Percentiles rank a stretch among this genome's conserved stretches.
phyloP scores from a whole-genome alignment of 2,888 invertebrate genomes.

The Bruchidius siliquastri region DNA sequence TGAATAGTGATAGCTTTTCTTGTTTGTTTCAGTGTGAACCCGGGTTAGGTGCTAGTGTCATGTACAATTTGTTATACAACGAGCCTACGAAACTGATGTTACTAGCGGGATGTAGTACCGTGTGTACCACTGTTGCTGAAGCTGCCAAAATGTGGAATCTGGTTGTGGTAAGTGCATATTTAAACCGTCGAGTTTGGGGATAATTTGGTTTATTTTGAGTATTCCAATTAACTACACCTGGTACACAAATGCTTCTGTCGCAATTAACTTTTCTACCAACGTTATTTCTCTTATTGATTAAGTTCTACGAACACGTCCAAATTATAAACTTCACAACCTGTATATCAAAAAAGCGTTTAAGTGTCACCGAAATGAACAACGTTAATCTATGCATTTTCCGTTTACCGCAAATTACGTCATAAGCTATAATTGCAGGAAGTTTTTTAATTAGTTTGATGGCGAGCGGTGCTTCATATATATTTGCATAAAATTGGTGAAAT shows the following conservation, averaged over 20 bases:
- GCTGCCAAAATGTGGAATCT: conserved; percentile 99
- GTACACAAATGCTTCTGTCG: too few species aligned
- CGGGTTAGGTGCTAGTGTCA: conserved; percentile 94
- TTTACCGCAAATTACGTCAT: background rate
- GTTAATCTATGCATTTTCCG: background rate
- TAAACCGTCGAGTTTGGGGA: too few species aligned
- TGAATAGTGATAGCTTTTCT: too few species aligned
- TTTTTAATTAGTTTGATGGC: background rate
- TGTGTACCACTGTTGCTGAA: conserved; percentile 98
- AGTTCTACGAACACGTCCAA: too few species aligned
- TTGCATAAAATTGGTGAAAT: background rate
- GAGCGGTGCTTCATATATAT: background rate
- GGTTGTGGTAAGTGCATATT: conserved; percentile 78
- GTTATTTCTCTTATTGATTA: background rate
- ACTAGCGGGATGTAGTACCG: conserved; percentile 95
- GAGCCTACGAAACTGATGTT: conserved; percentile 90
- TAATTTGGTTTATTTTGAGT: too few species aligned
- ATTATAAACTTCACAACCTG: background rate
- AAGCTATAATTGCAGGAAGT: background rate
- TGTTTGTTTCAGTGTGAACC: conserved; percentile 81
- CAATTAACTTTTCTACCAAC: too few species aligned
- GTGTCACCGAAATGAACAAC: background rate
- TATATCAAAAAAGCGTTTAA: background rate
- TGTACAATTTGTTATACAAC: conserved; percentile 97
- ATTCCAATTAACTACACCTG: too few species aligned